Conservation (phyloP, 2,113 vertebrate species). For the Erythrolamprus reginae region DNA sequence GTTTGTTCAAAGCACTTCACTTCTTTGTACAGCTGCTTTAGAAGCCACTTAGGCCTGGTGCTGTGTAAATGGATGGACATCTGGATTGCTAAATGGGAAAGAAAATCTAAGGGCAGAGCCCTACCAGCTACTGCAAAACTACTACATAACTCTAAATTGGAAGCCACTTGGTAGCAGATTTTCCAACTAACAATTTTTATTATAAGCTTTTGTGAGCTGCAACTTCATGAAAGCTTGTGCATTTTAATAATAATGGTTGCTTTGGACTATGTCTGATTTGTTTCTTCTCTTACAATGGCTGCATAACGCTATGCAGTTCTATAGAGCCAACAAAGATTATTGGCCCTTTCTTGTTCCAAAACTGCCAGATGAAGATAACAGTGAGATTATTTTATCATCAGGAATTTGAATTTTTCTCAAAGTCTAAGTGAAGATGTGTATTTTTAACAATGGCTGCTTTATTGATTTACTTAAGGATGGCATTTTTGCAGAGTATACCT, state of each 20-base stretch:
- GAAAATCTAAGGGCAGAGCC: neutral
- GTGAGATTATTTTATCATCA: neutral
- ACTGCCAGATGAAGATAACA: neutral
- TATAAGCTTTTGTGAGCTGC: neutral
- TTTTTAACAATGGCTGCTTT: neutral
- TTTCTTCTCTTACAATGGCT: neutral
- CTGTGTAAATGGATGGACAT: neutral
- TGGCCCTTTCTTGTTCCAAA: neutral
- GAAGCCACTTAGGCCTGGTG: neutral
- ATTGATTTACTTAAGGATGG: neutral
- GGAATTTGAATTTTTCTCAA: neutral
- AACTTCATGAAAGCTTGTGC: neutral
- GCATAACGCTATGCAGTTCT: neutral
- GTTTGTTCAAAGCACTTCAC: neutral
- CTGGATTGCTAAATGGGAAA: neutral
- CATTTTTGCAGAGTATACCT: neutral
- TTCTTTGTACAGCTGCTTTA: neutral
- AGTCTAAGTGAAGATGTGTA: neutral
- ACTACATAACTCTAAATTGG: neutral
- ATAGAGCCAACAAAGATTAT: neutral
- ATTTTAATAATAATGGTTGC: neutral
- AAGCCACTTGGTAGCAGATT: neutral
- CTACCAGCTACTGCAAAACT: neutral
- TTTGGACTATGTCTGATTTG: neutral
- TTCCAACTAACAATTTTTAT: neutral